Percentiles rank a stretch among this genome's conserved stretches.
Conservation (phyloP, 2,888 invertebrate species). For the Stratiomys singularior region DNA sequence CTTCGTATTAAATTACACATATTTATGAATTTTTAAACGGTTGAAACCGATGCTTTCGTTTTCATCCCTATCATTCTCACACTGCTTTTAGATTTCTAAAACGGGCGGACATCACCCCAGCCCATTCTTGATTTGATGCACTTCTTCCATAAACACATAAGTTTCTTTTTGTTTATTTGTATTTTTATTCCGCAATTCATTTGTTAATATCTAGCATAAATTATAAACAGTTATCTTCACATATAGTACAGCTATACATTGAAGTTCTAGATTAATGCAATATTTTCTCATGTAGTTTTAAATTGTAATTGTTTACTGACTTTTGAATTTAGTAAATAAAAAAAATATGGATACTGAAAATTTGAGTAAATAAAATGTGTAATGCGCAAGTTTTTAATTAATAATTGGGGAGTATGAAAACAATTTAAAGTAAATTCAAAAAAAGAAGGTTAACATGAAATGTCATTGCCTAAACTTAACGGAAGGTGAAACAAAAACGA, state of each 20-base stretch:
- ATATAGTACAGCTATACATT: not conserved
- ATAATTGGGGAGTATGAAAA: constrained; percentile 19
- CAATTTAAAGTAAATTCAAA: not conserved
- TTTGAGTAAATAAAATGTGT: constrained; percentile 30
- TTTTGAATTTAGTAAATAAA: constrained; percentile 44
- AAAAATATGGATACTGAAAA: constrained; percentile 15
- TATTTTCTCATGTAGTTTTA: constrained; percentile 37
- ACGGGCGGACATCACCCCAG: too few relatives aligned
- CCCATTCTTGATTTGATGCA: too few relatives aligned
- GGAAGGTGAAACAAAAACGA: too few relatives aligned
- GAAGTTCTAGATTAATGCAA: constrained; percentile 39
- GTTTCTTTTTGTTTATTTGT: not conserved
- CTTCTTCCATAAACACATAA: not conserved
- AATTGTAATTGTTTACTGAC: constrained; percentile 40
- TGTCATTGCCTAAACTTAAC: too few relatives aligned
- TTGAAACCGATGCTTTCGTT: not conserved
- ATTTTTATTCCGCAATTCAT: not conserved
- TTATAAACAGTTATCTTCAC: not conserved
- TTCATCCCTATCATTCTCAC: too few relatives aligned
- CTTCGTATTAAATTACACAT: not conserved
- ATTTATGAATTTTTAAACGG: constrained; percentile 11
- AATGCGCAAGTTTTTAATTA: constrained; percentile 26
- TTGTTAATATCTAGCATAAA: constrained; percentile 4
- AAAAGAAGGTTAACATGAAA: too few relatives aligned
- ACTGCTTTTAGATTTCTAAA: too few relatives aligned